Base-by-base conservation (phyloP, 2,888 invertebrate species). In the Holacanthella duospinosa region DNA sequence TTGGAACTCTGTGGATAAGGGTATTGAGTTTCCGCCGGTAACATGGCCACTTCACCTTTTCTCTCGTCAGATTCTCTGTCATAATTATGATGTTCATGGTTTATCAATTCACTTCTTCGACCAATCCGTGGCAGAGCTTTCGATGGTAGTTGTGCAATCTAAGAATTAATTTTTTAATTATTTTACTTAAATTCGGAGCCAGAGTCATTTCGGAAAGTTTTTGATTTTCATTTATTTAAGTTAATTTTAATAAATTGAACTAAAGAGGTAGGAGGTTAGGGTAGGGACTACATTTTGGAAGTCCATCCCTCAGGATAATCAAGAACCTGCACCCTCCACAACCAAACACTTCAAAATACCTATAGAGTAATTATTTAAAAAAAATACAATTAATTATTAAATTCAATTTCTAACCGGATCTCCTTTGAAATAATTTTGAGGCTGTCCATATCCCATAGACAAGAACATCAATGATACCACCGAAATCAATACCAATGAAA, bases 41-140 rank as follows among this genome's bases (percentile, higher is more conserved):
- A 9, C 21, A 21, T 4, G 12, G 48, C 36, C 36, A 36, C 36
- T 9, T 48, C 48, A n/a, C 48, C 48, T 21, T 48, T 48, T 21
- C 48, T 21, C 4, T 21, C 21, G 19, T 48, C 48, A n/a, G n/a
- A n/a, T 36, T 36, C 36, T 6, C 36, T 6, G 9, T 9, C 36
- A n/a, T n/a, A n/a, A 9, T 16, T 6, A 6, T 9, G 36, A 36
- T 9, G 16, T 36, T 36, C 36, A 36, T 36, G 6, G 36, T 9
- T 36, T 9, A 16, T 6, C 36, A 16, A 48, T 9, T 48, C 48
- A 53, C 65, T 65, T 16, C 65, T 53, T 26, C 66, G 25, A n/a
- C 66, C 66, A 28, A 66, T 66, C 1, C 66, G 57, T 1, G 66
- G 66, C 12, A 66, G 55, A 16, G 65, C 63, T 58, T 65, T 65